phyloP scores from a whole-genome alignment of 2,888 invertebrate genomes.

The Cyaniris semiargus region DNA sequence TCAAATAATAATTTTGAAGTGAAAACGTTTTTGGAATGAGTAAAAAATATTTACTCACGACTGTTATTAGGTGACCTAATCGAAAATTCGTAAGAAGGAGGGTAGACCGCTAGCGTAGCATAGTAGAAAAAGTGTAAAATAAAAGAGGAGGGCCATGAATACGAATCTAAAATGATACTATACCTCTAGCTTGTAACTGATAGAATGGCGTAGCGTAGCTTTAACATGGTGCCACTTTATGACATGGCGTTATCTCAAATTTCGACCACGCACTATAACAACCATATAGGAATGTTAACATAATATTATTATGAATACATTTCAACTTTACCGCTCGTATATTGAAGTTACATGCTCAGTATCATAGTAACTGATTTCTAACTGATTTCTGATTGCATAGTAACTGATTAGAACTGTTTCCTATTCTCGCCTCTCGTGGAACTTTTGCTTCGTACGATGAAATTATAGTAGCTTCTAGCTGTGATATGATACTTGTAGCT shows the following conservation, averaged over 20 bases:
- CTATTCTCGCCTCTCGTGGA: constrained; percentile 31
- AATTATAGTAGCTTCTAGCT: neutral
- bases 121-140: too few species aligned
- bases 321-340: constrained; percentile 10
- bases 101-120: too few species aligned
- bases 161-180: too few species aligned
- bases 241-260: neutral
- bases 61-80: too few species aligned
- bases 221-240: neutral
- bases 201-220: too few species aligned
- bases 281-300: neutral
- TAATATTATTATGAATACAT: neutral
- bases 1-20: too few species aligned
- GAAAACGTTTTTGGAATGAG: too few species aligned
- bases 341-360: constrained; percentile 4
- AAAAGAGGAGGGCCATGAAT: too few species aligned
- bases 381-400: too few species aligned
- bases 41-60: too few species aligned
- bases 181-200: too few species aligned
- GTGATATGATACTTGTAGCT: neutral
- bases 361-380: constrained; percentile 36
- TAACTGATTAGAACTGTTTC: constrained; percentile 38
- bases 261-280: neutral
- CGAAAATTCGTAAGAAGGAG: too few species aligned
- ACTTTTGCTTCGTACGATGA: constrained; percentile 10